Conservation (phyloP, 2,113 vertebrate genomes). For the Erythrolamprus reginae region DNA sequence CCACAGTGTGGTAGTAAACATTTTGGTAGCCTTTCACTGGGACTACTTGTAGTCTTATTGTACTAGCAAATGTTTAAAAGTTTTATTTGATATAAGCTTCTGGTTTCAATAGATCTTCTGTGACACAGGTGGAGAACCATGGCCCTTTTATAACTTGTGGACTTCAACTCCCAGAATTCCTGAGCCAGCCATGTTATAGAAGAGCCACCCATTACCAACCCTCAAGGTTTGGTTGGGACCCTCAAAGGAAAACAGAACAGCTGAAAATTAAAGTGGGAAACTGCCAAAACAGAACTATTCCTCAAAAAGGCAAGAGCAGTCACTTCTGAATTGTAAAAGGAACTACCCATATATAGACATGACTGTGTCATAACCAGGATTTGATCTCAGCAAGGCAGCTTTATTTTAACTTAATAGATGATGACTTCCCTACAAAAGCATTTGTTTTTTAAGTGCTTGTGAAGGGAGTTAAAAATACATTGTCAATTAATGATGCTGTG, state of each 20-base stretch:
- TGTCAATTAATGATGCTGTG: background rate
- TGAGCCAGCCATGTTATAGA: background rate
- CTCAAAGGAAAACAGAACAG: background rate
- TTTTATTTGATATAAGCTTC: background rate
- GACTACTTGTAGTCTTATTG: background rate
- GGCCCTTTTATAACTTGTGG: background rate
- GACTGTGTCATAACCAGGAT: background rate
- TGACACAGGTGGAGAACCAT: background rate
- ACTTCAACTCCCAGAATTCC: background rate
- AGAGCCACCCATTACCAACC: background rate
- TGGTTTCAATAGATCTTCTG: too few species aligned
- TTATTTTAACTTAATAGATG: background rate
- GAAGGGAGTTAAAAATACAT: background rate
- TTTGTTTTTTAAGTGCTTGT: background rate
- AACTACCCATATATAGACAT: background rate
- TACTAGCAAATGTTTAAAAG: background rate
- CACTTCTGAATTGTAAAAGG: background rate
- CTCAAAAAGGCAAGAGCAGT: background rate
- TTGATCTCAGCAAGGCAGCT: background rate
- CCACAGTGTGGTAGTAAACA: too few species aligned
- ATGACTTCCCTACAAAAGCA: background rate
- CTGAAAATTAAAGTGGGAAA: background rate
- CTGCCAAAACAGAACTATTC: background rate
- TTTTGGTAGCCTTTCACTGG: too few species aligned
- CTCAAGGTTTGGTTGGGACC: background rate